Conservation (phyloP, 2,113 vertebrate genomes). For the Alosa alosa region DNA sequence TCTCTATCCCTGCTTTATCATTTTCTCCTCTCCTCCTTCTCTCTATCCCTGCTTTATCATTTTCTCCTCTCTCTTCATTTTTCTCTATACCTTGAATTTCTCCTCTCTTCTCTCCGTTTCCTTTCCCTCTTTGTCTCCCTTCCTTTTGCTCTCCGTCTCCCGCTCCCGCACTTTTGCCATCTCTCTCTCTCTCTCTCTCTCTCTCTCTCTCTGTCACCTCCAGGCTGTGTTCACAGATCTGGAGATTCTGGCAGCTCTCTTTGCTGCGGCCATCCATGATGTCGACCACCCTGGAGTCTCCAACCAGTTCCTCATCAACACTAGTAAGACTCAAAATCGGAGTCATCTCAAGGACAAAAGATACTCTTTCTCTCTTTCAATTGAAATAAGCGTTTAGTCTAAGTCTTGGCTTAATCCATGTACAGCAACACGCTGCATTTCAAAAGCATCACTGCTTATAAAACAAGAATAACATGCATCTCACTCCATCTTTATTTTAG, state of each 20-base stretch:
- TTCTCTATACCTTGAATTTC: background rate
- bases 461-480: too few species aligned
- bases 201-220: background rate
- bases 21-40: background rate
- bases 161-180: background rate
- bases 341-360: background rate
- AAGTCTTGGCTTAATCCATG: too few species aligned
- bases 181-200: background rate
- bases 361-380: background rate
- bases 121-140: background rate
- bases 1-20: too few species aligned
- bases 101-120: too few species aligned
- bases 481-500: background rate
- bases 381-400: too few species aligned
- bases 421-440: too few species aligned
- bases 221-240: slow-evolving; percentile 87
- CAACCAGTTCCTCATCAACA: slow-evolving; percentile 94
- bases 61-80: background rate
- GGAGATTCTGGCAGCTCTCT: slow-evolving; percentile 86
- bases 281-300: slow-evolving; percentile 89
- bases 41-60: background rate
- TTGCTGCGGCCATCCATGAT: slow-evolving; percentile 85
- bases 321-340: slow-evolving; percentile 77
- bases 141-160: background rate
- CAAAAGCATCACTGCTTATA: too few species aligned